A percentile compares a stretch with the other conserved stretches of the same genome.
phyloP scores from a whole-genome alignment of 30 jellyfish, hydroid and myxozoan genomes.

The Nemopilema nomurai region DNA sequence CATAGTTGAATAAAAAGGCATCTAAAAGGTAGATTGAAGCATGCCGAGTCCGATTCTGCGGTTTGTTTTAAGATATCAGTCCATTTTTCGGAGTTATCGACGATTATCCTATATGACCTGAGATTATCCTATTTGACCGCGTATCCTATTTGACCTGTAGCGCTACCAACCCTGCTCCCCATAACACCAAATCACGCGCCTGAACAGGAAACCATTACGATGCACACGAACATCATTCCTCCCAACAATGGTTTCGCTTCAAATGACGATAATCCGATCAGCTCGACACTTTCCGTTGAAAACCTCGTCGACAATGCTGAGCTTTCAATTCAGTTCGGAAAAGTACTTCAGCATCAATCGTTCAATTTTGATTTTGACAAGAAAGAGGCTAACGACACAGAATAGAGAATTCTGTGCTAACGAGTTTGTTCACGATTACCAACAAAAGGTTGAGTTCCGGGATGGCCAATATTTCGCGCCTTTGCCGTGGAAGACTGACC shows the following conservation, averaged over 20 bases:
- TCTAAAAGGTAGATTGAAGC: too few species aligned
- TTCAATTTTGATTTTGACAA: constrained; percentile 4
- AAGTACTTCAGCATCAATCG: constrained; percentile 7
- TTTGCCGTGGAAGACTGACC: constrained; percentile 58
- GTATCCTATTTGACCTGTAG: too few species aligned
- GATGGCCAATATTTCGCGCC: constrained; percentile 33
- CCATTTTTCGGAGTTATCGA: too few species aligned
- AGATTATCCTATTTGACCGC: too few species aligned
- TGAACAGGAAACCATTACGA: neutral
- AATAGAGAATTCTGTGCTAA: too few species aligned
- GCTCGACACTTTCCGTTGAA: neutral
- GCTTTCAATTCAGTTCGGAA: constrained; percentile 18
- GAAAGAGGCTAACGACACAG: too few species aligned
- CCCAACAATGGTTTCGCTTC: constrained; percentile 17
- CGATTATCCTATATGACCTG: too few species aligned
- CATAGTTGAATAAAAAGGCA: too few species aligned
- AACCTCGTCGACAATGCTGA: constrained; percentile 12
- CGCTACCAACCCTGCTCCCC: too few species aligned
- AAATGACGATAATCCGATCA: neutral
- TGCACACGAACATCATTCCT: neutral
- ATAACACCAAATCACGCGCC: neutral
- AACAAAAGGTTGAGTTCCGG: constrained; percentile 19
- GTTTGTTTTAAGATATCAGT: too few species aligned
- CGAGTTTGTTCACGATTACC: constrained; percentile 20
- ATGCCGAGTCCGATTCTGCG: too few species aligned